Conservation (phyloP, 64 coral and sea anemone genomes). For the Montipora efflorescens region DNA sequence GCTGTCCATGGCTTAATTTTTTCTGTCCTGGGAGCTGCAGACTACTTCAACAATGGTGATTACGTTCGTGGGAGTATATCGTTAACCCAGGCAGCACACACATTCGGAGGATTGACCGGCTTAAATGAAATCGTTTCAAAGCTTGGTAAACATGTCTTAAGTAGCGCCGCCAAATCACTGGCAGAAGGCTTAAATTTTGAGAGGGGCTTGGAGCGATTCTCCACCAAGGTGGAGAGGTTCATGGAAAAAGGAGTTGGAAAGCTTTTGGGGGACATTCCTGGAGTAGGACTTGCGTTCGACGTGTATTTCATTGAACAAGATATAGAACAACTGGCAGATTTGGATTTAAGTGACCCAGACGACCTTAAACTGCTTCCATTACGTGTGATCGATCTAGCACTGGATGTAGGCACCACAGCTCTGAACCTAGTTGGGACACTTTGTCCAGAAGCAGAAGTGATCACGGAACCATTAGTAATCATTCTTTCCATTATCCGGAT, state of each 20-base stretch:
- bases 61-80: constrained; percentile 36
- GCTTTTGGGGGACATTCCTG: constrained; percentile 52
- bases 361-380: constrained; percentile 49
- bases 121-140: constrained; percentile 44
- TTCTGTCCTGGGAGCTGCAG: constrained; percentile 4
- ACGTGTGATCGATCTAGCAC: constrained; percentile 39
- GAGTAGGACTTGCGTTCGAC: constrained; percentile 58
- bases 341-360: constrained; percentile 48
- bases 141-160: constrained; percentile 14
- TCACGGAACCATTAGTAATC: constrained; percentile 57
- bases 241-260: constrained; percentile 58
- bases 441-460: constrained; percentile 65
- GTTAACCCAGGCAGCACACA: constrained; percentile 35
- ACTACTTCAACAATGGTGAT: constrained; percentile 48
- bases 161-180: background rate
- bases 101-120: constrained; percentile 58
- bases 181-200: constrained; percentile 48
- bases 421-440: constrained; percentile 61
- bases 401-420: constrained; percentile 54
- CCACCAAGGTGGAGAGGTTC: constrained; percentile 42
- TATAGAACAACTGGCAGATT: constrained; percentile 36
- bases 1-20: constrained; percentile 59
- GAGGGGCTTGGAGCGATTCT: constrained; percentile 7
- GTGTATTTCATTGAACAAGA: constrained; percentile 77
- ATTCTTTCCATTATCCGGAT: constrained; percentile 74